A percentile compares a stretch with the other conserved stretches of the same genome.
These are phyloP conservation scores for Myocastor coypus DNA, from an alignment of 2,113 vertebrate genomes.

Conservation along the genomic window DNA sequence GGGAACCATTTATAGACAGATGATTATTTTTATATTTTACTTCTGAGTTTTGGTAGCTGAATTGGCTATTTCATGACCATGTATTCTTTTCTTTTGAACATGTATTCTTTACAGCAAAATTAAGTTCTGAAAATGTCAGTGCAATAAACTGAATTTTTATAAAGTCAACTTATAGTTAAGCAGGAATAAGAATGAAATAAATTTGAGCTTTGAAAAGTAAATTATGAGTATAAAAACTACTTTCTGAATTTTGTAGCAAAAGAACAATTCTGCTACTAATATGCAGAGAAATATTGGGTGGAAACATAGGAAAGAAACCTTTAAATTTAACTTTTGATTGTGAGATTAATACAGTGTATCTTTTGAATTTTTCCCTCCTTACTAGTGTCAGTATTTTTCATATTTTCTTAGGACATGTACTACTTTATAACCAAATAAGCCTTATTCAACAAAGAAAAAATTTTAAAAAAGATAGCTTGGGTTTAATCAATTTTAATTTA, in stretches of 20 bases:
- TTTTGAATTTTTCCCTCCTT: neutral
- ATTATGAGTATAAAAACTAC: neutral
- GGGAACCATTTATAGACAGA: neutral
- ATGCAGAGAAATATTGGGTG: neutral
- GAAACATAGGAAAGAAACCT: neutral
- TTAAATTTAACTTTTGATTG: conserved; percentile 20
- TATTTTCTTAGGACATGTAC: neutral
- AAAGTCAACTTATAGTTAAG: conserved; percentile 45
- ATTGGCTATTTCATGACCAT: conserved; percentile 22
- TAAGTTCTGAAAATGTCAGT: neutral
- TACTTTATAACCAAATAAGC: conserved; percentile 1
- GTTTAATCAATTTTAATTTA: conserved; percentile 32
- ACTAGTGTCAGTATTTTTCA: conserved; percentile 10
- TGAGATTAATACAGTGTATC: neutral
- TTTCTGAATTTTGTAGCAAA: conserved; percentile 45
- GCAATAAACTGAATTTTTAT: conserved; percentile 31
- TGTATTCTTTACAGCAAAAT: conserved; percentile 32
- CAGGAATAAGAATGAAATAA: neutral
- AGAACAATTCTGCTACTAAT: neutral
- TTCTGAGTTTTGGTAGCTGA: conserved; percentile 19
- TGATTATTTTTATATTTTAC: conserved; percentile 33
- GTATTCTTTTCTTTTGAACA: neutral
- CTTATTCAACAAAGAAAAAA: conserved; percentile 26
- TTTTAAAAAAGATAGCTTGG: neutral
- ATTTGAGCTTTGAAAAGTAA: conserved; percentile 20